Evolutionary conservation across 92 coral and sea anemone species (phyloP), one percentile per base, ranked within the genome.

Genomic region (Virgularia gustaviana): DNA sequence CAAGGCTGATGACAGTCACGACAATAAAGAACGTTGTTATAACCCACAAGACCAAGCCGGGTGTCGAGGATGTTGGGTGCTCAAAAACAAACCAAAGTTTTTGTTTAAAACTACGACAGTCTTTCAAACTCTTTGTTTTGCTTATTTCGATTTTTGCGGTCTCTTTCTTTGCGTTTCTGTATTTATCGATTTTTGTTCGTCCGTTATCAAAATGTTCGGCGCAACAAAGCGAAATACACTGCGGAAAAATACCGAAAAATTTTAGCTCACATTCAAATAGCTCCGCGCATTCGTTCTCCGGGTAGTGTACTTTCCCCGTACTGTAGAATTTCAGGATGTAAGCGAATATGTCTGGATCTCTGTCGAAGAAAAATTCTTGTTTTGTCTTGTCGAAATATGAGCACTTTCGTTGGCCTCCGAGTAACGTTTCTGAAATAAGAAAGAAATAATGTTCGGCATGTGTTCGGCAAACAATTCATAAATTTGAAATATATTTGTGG

Each of bases 51-150:
- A 84, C 30, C 6, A 89, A 67, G 7, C 95, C 99, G n/a, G 90
- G 70, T 7, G 80, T 0, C 37, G 88, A 90, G n/a, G 84, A 84
- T 0, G 86, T 90, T 0, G 99, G 99, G 25, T 94, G 92, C 37
- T 94, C 96, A 65, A 94, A 94, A 57, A 90, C 72, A 70, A 85
- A 70, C 96, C 99, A 94, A 78, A 87, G 82, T 51, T 85, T 82
- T 35, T 89, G 68, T 31, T 91, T 85, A 45, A 72, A 57, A 19
- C 66, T 65, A 32, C 22, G 13, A 3, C 47, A 27, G 36, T 68
- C 59, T 32, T 49, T 51, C 45, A 68, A 20, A 7, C 61, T 68
- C 19, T 39, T 43, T 5, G 75, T 29, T 24, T 61, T 68, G 1
- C 44, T 18, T 0, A 16, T 10, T 9, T 1, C 60, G 59, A 68